Conservation (phyloP, 2,797 vertebrate genomes). For the Poeciliopsis paucimaculata region DNA sequence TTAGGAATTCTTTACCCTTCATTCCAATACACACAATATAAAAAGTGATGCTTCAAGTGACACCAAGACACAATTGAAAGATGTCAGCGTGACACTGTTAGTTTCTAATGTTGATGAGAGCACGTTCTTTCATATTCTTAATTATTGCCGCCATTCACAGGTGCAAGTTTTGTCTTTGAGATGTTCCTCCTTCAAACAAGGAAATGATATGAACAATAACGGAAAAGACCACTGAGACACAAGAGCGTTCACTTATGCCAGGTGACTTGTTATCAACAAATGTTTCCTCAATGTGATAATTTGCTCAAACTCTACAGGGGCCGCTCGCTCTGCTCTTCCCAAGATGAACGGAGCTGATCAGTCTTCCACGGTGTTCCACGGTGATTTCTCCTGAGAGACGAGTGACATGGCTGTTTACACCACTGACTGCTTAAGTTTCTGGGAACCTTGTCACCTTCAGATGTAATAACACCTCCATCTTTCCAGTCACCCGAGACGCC, state of each 20-base stretch:
- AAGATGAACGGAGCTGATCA: slow-evolving; percentile 13
- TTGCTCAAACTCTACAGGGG: slow-evolving; percentile 15
- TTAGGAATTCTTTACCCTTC: too few relatives aligned
- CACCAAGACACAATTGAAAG: neutral
- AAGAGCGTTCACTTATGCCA: slow-evolving; percentile 6
- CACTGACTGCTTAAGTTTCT: slow-evolving; percentile 32
- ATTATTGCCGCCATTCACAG: neutral
- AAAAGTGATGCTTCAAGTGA: neutral
- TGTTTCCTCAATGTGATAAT: slow-evolving; percentile 23
- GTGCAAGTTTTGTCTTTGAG: neutral
- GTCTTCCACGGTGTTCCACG: slow-evolving; percentile 12
- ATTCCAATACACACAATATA: neutral
- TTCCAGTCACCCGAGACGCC: slow-evolving; percentile 2
- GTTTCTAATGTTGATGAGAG: neutral
- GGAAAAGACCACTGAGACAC: neutral
- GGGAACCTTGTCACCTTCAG: slow-evolving; percentile 22
- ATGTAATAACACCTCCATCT: slow-evolving; percentile 26
- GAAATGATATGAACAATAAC: slow-evolving; percentile 11
- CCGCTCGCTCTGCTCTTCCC: slow-evolving; percentile 11
- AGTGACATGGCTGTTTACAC: slow-evolving; percentile 39
- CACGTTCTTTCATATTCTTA: neutral
- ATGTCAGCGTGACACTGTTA: neutral
- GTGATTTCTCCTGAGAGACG: slow-evolving; percentile 52
- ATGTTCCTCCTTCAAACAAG: neutral
- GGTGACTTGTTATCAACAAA: slow-evolving; percentile 24